phyloP scores from a whole-genome alignment of 2,888 invertebrate genomes.

The Dryadula phaetusa region DNA sequence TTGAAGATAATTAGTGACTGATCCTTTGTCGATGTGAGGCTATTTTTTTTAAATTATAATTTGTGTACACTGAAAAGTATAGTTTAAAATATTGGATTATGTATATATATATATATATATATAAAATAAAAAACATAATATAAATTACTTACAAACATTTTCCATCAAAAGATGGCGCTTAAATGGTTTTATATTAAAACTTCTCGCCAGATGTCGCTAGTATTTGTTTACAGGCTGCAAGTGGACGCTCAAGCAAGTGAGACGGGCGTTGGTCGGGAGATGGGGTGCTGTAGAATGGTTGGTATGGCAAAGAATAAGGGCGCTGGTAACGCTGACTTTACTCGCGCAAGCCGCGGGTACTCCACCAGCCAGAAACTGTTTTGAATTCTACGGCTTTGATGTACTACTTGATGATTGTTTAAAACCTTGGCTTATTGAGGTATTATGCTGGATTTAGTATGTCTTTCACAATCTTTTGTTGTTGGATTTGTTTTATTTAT shows the following conservation, averaged over 20 bases:
- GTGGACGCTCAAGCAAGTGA: slow-evolving; percentile 92
- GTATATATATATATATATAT: too few relatives aligned
- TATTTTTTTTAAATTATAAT: too few relatives aligned
- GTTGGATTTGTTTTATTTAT: neutral
- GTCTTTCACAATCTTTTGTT: neutral
- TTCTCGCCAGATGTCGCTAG: slow-evolving; percentile 30
- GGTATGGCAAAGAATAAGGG: slow-evolving; percentile 91
- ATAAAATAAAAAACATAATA: neutral
- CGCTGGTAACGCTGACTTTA: slow-evolving; percentile 90
- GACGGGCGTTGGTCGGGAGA: slow-evolving; percentile 86
- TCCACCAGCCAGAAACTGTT: slow-evolving; percentile 90
- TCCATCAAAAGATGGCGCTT: slow-evolving; percentile 1
- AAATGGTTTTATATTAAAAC: neutral
- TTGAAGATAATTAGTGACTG: too few relatives aligned
- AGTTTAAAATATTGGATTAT: too few relatives aligned
- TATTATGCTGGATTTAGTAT: neutral
- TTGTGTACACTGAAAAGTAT: too few relatives aligned
- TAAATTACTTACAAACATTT: neutral
- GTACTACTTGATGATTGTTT: slow-evolving; percentile 92
- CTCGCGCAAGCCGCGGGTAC: slow-evolving; percentile 89
- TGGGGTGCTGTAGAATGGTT: slow-evolving; percentile 91
- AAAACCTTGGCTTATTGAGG: slow-evolving; percentile 95
- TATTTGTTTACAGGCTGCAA: slow-evolving; percentile 87
- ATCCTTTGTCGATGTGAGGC: too few relatives aligned
- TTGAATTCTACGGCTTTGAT: slow-evolving; percentile 96